Conservation (phyloP, 2,113 vertebrate species). For the Sclerurus mexicanus region DNA sequence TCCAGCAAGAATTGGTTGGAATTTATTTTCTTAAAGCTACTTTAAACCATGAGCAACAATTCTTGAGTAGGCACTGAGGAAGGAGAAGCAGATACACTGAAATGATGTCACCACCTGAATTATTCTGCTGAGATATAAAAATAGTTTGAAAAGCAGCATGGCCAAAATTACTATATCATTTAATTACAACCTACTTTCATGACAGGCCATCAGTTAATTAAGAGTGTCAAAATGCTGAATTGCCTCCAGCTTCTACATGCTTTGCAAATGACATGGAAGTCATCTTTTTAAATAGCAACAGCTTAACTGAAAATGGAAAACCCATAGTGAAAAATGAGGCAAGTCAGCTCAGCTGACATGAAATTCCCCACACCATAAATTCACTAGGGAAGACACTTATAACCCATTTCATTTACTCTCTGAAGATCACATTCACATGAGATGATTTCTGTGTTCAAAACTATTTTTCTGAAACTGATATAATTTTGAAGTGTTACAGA, state of each 20-base stretch:
- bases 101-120: constrained; percentile 21
- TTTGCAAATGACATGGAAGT: constrained; percentile 47
- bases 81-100: not conserved
- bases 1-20: not conserved
- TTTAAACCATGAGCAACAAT: not conserved
- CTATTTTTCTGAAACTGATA: not conserved
- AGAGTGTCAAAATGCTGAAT: constrained; percentile 54
- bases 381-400: not conserved
- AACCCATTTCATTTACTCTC: not conserved
- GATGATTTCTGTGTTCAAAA: not conserved
- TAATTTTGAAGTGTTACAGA: not conserved
- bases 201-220: constrained; percentile 57
- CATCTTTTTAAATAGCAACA: constrained; percentile 45
- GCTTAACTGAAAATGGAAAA: constrained; percentile 24
- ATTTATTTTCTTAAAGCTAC: constrained; percentile 15
- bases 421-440: not conserved
- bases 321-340: constrained; percentile 28
- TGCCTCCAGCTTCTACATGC: constrained; percentile 38
- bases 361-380: not conserved
- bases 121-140: constrained; percentile 11
- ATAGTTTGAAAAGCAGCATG: constrained; percentile 18
- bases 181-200: constrained; percentile 50
- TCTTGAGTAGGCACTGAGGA: not conserved
- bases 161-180: constrained; percentile 41
- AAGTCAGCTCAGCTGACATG: not conserved